Evolutionary conservation across 1,140 invertebrate genomes (phyloP).

Genomic region (Grapholita molesta): DNA sequence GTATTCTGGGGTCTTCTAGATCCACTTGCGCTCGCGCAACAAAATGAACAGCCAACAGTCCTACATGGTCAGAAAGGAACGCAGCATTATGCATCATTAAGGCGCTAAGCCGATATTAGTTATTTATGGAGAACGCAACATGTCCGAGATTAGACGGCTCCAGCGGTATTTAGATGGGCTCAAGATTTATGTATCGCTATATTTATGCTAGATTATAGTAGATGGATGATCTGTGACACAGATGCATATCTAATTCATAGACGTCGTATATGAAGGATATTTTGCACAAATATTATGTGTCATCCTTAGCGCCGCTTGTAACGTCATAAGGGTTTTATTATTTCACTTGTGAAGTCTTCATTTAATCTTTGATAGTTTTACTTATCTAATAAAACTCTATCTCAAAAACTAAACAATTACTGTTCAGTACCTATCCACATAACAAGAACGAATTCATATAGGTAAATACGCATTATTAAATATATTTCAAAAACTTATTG

Average conservation of each 20-base stretch:
- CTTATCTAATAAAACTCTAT: too few relatives aligned
- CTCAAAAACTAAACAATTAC: too few relatives aligned
- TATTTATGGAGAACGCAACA: constrained; percentile 13
- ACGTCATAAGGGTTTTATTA: too few relatives aligned
- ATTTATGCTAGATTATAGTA: constrained; percentile 4
- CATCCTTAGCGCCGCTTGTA: too few relatives aligned
- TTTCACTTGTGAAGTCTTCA: too few relatives aligned
- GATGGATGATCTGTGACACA: not conserved
- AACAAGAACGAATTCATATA: too few relatives aligned
- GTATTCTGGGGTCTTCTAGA: not conserved
- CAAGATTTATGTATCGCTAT: constrained; percentile 12
- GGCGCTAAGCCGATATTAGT: constrained; percentile 15
- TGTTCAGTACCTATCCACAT: too few relatives aligned
- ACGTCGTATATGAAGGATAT: not conserved
- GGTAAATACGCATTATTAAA: too few relatives aligned
- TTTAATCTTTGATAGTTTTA: too few relatives aligned
- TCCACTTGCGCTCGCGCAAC: not conserved
- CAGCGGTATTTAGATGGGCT: constrained; percentile 9
- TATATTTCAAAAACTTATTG: too few relatives aligned
- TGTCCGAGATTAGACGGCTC: constrained; percentile 10
- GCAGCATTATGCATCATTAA: constrained; percentile 13
- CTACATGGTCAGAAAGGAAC: not conserved
- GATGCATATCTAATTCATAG: not conserved
- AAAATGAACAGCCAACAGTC: not conserved
- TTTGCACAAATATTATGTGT: not conserved